A percentile compares a stretch with the other conserved stretches of the same genome.
phyloP scores from a whole-genome alignment of 1,140 invertebrate species.

The Apis cerana region DNA sequence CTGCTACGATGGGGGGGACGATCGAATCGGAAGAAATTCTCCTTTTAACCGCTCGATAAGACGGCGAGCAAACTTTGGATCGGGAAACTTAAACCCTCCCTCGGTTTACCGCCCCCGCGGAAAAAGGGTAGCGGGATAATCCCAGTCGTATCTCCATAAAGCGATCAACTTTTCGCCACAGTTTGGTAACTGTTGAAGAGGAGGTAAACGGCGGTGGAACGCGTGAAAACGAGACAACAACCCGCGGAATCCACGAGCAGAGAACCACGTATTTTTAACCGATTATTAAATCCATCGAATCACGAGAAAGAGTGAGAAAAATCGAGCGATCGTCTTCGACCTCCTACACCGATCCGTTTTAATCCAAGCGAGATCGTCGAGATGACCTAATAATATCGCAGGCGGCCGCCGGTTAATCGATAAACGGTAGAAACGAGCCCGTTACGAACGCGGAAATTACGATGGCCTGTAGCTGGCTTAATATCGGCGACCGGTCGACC shows the following conservation, averaged over 20 bases:
- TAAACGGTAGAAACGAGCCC: constrained; percentile 37
- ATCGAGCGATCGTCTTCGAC: no score
- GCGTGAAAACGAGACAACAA: neutral
- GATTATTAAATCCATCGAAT: no score
- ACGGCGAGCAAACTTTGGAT: constrained; percentile 23
- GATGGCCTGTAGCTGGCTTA: neutral
- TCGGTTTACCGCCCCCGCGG: neutral
- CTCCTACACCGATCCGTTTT: neutral
- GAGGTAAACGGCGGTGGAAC: constrained; percentile 6
- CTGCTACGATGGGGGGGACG: neutral
- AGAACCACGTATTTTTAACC: neutral
- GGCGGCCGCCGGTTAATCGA: constrained; percentile 40
- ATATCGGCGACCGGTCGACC: constrained; percentile 4
- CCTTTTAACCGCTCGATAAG: constrained; percentile 43
- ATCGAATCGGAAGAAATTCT: constrained; percentile 7
- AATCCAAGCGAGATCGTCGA: neutral
- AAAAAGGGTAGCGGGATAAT: constrained; percentile 52
- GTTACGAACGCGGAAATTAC: constrained; percentile 46
- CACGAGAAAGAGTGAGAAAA: no score
- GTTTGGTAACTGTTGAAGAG: constrained; percentile 45
- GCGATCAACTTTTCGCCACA: constrained; percentile 43
- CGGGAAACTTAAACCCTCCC: constrained; percentile 17
- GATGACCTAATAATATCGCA: constrained; percentile 39
- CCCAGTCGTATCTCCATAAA: constrained; percentile 58
- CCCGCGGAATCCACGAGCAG: neutral